Evolutionary conservation across 2,113 vertebrate species (phyloP).

Genomic region (Ochotona curzoniae): DNA sequence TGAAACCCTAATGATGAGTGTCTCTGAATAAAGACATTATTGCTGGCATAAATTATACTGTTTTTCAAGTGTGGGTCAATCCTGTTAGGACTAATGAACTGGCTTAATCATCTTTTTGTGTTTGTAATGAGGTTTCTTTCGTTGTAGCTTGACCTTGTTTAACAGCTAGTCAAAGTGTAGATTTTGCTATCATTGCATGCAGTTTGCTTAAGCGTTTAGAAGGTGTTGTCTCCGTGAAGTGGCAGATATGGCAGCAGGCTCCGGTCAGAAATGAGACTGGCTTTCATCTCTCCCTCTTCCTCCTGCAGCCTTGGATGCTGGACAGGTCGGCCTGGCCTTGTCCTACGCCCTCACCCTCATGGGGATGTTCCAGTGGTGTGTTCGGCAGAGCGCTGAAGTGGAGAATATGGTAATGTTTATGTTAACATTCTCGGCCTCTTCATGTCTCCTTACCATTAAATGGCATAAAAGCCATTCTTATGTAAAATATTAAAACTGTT

Average conservation of each 20-base stretch:
- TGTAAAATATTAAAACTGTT: slow-evolving; percentile 75
- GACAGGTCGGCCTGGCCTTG: slow-evolving; percentile 93
- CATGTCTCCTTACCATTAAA: slow-evolving; percentile 54
- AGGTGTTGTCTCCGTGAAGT: not conserved
- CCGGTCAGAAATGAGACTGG: not conserved
- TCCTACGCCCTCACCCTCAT: slow-evolving; percentile 95
- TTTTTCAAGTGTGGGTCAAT: not conserved
- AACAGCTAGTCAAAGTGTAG: not conserved
- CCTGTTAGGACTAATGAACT: slow-evolving; percentile 1
- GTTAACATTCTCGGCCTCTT: slow-evolving; percentile 60
- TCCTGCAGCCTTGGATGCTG: slow-evolving; percentile 89
- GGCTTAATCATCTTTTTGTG: not conserved
- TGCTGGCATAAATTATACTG: not conserved
- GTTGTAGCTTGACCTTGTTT: not conserved
- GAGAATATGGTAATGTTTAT: slow-evolving; percentile 94
- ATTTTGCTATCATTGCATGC: rapidly evolving
- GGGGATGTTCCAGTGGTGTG: slow-evolving; percentile 98
- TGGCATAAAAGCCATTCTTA: slow-evolving; percentile 71
- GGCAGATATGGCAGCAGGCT: slow-evolving; percentile 7
- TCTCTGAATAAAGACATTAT: not conserved
- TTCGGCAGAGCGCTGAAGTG: slow-evolving; percentile 96
- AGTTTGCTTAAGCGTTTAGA: not conserved
- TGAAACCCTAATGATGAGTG: not conserved
- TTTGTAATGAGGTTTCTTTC: not conserved
- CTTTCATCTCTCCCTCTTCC: slow-evolving; percentile 11